Conservation (phyloP, 1,140 invertebrate genomes). For the Leptinotarsa lineolata region DNA sequence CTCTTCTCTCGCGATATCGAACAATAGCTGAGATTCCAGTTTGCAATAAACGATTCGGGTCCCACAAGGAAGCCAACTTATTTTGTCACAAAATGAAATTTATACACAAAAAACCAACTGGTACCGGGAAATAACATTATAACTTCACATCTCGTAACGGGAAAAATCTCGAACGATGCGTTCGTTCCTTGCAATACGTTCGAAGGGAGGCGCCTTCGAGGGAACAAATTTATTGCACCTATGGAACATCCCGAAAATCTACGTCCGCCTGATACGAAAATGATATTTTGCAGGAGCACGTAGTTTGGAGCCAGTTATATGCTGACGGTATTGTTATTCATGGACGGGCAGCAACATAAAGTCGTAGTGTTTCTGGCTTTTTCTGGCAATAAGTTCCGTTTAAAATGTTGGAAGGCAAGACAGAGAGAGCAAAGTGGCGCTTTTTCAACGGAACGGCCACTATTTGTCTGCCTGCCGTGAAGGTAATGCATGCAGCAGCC, state of each 20-base stretch:
- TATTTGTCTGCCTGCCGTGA: slow-evolving; percentile 47
- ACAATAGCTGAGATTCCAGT: not conserved
- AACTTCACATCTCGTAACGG: slow-evolving; percentile 22
- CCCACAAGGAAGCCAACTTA: not conserved
- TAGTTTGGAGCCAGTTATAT: slow-evolving; percentile 23
- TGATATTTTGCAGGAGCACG: slow-evolving; percentile 37
- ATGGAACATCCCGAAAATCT: slow-evolving; percentile 18
- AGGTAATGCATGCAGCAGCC: slow-evolving; percentile 42
- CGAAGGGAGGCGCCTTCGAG: not conserved
- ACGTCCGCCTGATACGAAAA: slow-evolving; percentile 21
- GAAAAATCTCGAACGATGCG: slow-evolving; percentile 4
- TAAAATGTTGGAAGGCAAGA: slow-evolving; percentile 18
- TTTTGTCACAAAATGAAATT: slow-evolving; percentile 16
- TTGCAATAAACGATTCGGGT: not conserved
- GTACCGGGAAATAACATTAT: slow-evolving; percentile 18
- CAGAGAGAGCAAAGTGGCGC: not conserved
- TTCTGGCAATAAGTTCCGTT: slow-evolving; percentile 22
- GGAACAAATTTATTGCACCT: slow-evolving; percentile 22
- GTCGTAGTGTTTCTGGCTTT: slow-evolving; percentile 22
- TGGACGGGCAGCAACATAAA: slow-evolving; percentile 32
- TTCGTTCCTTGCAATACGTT: not conserved
- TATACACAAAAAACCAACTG: slow-evolving; percentile 21
- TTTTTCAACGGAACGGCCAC: slow-evolving; percentile 33
- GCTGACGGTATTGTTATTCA: slow-evolving; percentile 36
- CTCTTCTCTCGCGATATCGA: not conserved